Percentiles rank a stretch among this genome's conserved stretches.
Evolutionary conservation across 2,888 invertebrate species (phyloP).

Genomic region (Mesodorylaimus sp.): DNA sequence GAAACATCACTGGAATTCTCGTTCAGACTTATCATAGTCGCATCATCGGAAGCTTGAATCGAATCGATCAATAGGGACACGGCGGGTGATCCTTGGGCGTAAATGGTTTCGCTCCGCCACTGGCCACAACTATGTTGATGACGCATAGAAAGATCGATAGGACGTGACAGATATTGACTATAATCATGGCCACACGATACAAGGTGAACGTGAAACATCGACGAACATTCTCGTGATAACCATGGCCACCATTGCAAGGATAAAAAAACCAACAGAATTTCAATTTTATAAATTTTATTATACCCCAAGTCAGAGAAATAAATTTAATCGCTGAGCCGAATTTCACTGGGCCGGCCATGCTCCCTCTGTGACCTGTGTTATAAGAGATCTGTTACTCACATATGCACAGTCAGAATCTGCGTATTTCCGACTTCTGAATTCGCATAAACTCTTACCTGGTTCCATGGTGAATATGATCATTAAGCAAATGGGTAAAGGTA

Average conservation of each 20-base stretch:
- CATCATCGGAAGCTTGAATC: no score
- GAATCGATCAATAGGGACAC: no score
- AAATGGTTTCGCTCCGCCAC: background rate
- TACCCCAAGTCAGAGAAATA: conserved; percentile 27
- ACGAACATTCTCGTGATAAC: conserved; percentile 21
- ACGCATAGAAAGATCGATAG: conserved; percentile 17
- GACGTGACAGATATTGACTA: conserved; percentile 26
- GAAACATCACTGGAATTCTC: no score
- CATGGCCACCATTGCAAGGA: conserved; percentile 9
- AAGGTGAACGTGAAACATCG: conserved; percentile 24
- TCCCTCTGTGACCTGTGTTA: no score
- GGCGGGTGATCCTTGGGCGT: background rate
- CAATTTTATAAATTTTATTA: conserved; percentile 28
- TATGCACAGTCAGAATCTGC: no score
- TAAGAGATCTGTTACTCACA: no score
- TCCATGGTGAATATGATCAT: conserved; percentile 21
- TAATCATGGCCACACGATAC: conserved; percentile 24
- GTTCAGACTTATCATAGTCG: no score
- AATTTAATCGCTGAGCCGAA: conserved; percentile 24
- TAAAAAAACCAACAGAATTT: conserved; percentile 26
- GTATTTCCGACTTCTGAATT: no score
- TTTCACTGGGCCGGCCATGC: conserved; percentile 23
- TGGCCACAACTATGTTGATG: conserved; percentile 16
- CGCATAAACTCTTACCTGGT: conserved; percentile 22
- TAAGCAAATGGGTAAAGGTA: conserved; percentile 24